Base-by-base conservation (phyloP, 2,797 vertebrate genomes). In the Nannoperca obscura region DNA sequence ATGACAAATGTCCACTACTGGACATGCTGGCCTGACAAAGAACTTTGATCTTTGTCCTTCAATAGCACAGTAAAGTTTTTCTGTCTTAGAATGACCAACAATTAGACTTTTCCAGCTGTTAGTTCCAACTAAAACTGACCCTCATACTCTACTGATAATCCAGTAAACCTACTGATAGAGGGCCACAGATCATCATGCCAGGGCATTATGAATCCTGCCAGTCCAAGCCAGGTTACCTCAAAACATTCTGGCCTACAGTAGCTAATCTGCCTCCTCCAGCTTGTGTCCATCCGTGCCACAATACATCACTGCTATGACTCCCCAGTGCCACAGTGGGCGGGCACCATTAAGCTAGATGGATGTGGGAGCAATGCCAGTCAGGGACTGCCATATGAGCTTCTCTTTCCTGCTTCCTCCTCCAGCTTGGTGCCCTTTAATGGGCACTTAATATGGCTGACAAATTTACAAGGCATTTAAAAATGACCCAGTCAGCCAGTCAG, bases 391-490 rank as follows among this genome's bases (percentile, higher is more conserved):
- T 88, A 85, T 76, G 84, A 92, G 85, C 86, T 68, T 67, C 78
- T 83, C 83, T 78, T 82, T 88, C 83, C 87, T 82, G 78, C 83
- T 71, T 82, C 81, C 84, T 91, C 88, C 84, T 87, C 83, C 87
- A 89, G 89, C 91, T 90, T 86, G 89, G 86, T 90, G 90, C 90
- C 92, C 89, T 91, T 94, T 94, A 92, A 94, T 90, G 88, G 92
- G 85, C 91, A 93, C 92, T 94, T 95, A 94, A 95, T 95, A 93
- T 89, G 89, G 85, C 91, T 94, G 94, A 95, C 93, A 95, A 88
- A 92, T 95, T 95, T 95, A 95, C 94, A 93, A 93, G 92, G 92
- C 90, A 88, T 94, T 95, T 93, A 93, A 93, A 94, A 94, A 94
- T 90, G 91, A 91, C 93, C 92, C 78, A 91, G 91, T 88, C 90